Conservation (phyloP, 2,888 invertebrate genomes). For the Trachelus tabidus region DNA sequence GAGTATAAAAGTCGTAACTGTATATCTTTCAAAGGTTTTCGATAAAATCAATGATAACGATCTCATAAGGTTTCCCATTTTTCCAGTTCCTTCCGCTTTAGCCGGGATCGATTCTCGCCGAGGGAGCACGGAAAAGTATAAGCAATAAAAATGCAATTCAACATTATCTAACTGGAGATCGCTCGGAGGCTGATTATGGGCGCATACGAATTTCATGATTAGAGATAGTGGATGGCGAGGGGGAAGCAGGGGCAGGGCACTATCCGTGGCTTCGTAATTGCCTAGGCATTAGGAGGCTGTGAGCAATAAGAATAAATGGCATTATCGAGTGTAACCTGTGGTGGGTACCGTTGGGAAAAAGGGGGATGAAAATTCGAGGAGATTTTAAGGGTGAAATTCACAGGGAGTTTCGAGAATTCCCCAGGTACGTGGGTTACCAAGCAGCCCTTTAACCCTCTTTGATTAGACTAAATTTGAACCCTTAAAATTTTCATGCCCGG, state of each 20-base stretch:
- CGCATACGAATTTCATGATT: background rate
- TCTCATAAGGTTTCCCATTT: too few relatives aligned
- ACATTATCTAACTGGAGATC: background rate
- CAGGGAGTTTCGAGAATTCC: background rate
- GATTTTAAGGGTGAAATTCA: background rate
- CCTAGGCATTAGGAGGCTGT: background rate
- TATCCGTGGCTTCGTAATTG: background rate
- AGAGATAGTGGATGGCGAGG: background rate
- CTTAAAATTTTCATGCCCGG: slow-evolving; percentile 1
- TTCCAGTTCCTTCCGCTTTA: too few relatives aligned
- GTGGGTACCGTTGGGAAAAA: background rate
- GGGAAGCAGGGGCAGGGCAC: background rate
- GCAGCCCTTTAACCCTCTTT: background rate
- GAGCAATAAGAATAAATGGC: slow-evolving; percentile 10
- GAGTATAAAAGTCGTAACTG: too few relatives aligned
- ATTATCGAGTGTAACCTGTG: slow-evolving; percentile 9
- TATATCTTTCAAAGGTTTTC: too few relatives aligned
- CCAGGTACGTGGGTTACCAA: background rate
- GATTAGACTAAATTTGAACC: slow-evolving; percentile 11
- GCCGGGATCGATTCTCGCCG: too few relatives aligned
- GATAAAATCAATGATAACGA: too few relatives aligned
- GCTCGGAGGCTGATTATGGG: background rate
- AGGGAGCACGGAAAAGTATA: background rate
- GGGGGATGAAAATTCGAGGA: background rate
- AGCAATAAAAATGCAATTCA: background rate